Evolutionary conservation across 2,888 invertebrate genomes (phyloP), one percentile per base, ranked within the genome.

Genomic region (Julus scanicus): DNA sequence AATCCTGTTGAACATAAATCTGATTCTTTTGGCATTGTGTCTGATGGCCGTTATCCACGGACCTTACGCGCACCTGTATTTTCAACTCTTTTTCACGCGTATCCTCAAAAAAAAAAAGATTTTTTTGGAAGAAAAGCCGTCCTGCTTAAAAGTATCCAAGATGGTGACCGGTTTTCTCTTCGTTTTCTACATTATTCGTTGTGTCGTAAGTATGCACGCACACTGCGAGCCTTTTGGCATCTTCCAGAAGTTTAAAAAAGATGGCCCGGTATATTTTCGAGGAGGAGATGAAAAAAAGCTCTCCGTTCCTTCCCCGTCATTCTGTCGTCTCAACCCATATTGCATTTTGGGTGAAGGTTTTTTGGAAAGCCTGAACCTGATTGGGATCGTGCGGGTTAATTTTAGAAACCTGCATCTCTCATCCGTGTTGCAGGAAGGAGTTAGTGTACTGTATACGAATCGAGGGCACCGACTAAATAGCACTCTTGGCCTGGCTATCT

Each of bases 1-100:
- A 98, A 98, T 85, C 98, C 98, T 92, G 97, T 93, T 89, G 97
- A 97, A 92, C 97, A 97, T 91, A 97, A 96, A 93, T 97, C 97
- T 44, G 89, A 89, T 15, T 88, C 89, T 48, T 86, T 49, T 3
- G 89, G 89, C 89, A 89, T 89, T 17, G 20, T 86, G 86, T 17
- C 83, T n/a, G n/a, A 63, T n/a, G n/a, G 15, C 15, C 9, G 5
- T 20, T 63, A 63, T 63, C 63, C 3, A n/a, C 63, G 63, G n/a
- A 63, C n/a, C 15, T 57, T 57, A 6, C 48, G 29, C 29, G 29
- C 29, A 29, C 49, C 49, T 49, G 15, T 13, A 53, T 3, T 53
- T 15, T 13, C 15, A 9, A 53, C 3, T 9, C 53, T 53, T 29
- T 29, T 29, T 29, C 29, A 29, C 29, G 29, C 29, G 29, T 29